A percentile compares a stretch with the other conserved stretches of the same genome.
These are phyloP conservation scores for Diarsia brunnea DNA, from an alignment of 2,888 invertebrate genomes.

Conservation along the genomic window DNA sequence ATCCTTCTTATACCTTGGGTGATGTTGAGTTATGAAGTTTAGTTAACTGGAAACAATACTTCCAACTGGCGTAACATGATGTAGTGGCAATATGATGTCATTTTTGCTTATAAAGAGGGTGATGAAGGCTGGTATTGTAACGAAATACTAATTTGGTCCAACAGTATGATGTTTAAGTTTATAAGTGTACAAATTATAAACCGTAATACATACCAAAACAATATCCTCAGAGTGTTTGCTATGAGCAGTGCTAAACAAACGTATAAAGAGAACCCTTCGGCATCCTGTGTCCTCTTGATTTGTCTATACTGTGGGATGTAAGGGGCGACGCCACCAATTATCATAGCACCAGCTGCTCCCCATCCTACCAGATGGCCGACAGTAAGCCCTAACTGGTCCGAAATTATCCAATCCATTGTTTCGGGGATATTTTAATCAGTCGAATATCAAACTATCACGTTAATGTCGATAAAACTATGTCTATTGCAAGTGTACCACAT, in stretches of 20 bases:
- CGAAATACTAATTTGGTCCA: background rate
- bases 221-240: constrained; percentile 98
- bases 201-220: constrained; percentile 96
- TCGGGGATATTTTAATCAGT: constrained; percentile 22
- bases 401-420: constrained; percentile 95
- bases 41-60: background rate
- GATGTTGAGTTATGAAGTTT: background rate
- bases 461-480: constrained; percentile 29
- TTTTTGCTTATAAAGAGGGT: background rate
- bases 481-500: constrained; percentile 21
- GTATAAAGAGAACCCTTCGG: constrained; percentile 99
- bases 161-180: background rate
- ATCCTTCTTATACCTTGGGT: background rate
- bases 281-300: constrained; percentile 97
- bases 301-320: constrained; percentile 99
- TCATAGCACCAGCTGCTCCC: constrained; percentile 97
- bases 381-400: constrained; percentile 93
- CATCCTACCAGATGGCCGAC: constrained; percentile 94
- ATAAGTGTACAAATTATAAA: background rate
- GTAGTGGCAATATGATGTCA: background rate
- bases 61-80: background rate
- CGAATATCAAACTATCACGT: constrained; percentile 51
- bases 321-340: constrained; percentile 98
- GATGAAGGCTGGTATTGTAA: background rate
- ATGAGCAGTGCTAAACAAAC: constrained; percentile 98